Base-by-base conservation (phyloP, 2,113 vertebrate species). In the Caranx ignobilis region DNA sequence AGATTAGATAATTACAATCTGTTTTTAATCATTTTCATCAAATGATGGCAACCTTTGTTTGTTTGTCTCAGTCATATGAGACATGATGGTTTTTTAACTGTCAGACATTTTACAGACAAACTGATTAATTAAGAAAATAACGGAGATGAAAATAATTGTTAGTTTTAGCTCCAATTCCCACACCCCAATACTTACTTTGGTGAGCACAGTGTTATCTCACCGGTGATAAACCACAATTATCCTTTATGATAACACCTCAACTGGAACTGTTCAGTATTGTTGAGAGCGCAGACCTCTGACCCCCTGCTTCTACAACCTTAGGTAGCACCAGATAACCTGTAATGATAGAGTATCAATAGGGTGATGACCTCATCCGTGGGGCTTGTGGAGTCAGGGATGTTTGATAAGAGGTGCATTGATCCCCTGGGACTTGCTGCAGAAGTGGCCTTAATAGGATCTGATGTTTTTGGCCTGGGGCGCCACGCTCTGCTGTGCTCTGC, bases 391-490 rank as follows among this genome's bases (percentile, higher is more conserved):
- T 88, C 69, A 68, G 62, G 73, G 83, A 80, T 88, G 75, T 83
- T 84, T 91, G 91, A 90, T 91, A 91, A 89, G 88, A 79, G 88
- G 87, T 89, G 75, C 86, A 75, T 82, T 87, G 85, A 82, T 90
- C 87, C 69, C 83, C 16, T 64, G 81, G 78, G 90, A 88, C 85
- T 70, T 12, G 77, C 82, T 81, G 76, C 77, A 83, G 87, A 89
- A 86, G 86, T 89, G 87, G 76, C 91, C 86, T 86, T 93, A 93
- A 93, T 94, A 92, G 87, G 87, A 92, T 91, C 69, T 91, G 91
- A 93, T 90, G 90, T 85, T 88, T 91, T 89, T 89, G 88, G 88
- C 90, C 86, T 15, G 69, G 71, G 90, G 87, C 85, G 75, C 43
- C 61, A 35, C 65, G 13, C 69, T 74, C 79, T 77, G 79, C 87